Conservation (phyloP, 1,140 invertebrate species). For the Callitettix versicolor region DNA sequence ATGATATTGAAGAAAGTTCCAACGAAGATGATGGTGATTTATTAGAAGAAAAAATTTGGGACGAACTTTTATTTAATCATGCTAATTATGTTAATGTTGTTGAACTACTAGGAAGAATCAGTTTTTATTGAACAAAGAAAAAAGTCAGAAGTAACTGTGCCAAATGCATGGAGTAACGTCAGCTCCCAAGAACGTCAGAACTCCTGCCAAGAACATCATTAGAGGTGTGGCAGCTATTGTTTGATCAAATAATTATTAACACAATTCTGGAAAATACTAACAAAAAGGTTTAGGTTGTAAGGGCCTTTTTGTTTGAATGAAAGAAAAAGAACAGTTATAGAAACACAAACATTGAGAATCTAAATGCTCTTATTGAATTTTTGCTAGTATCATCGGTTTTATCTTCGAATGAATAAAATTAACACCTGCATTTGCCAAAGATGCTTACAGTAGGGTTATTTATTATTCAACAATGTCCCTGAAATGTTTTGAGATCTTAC, state of each 20-base stretch:
- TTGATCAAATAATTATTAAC: neutral
- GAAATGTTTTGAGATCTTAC: neutral
- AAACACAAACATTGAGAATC: neutral
- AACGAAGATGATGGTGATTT: no score
- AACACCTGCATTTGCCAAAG: neutral
- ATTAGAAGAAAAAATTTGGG: no score
- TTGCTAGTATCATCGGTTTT: neutral
- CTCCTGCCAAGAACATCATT: no score
- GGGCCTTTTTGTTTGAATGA: neutral
- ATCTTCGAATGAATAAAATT: neutral
- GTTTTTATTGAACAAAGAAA: no score
- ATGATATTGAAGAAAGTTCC: no score
- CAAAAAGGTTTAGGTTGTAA: neutral
- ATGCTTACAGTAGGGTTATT: neutral
- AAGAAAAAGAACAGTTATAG: neutral
- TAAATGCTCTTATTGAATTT: neutral
- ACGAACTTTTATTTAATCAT: no score
- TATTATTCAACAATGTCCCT: neutral
- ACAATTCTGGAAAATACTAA: neutral
- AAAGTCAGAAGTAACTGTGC: no score
- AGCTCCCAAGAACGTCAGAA: no score
- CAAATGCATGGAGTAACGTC: no score
- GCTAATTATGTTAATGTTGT: no score
- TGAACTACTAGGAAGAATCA: no score
- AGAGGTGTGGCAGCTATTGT: slow-evolving; percentile 1